Conservation (phyloP, 1,140 invertebrate species). For the Ooceraea biroi region DNA sequence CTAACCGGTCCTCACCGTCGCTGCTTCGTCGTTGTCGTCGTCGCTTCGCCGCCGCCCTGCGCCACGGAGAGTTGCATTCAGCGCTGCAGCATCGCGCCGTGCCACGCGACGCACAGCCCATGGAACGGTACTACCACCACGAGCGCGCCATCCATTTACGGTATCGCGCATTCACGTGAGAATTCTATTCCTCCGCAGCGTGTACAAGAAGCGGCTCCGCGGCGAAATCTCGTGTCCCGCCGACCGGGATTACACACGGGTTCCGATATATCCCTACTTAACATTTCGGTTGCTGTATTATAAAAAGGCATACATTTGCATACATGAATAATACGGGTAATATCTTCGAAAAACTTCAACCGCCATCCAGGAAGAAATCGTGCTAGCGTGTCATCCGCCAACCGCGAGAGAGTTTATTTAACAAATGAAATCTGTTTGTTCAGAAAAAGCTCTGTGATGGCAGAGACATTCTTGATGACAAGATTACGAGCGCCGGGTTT, state of each 20-base stretch:
- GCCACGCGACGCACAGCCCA: constrained; percentile 54
- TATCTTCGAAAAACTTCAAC: too few species aligned
- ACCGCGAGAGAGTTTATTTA: too few species aligned
- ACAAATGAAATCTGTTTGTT: not conserved
- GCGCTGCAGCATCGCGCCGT: constrained; percentile 31
- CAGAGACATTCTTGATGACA: not conserved
- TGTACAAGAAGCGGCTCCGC: not conserved
- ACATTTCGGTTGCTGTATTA: not conserved
- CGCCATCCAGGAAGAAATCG: too few species aligned
- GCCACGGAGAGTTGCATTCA: constrained; percentile 60
- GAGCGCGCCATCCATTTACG: constrained; percentile 72
- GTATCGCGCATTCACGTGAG: constrained; percentile 74
- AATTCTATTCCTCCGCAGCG: constrained; percentile 65
- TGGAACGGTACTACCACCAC: constrained; percentile 71
- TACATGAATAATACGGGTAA: too few species aligned
- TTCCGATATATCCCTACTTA: not conserved
- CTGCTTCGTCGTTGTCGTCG: constrained; percentile 47
- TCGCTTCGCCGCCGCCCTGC: constrained; percentile 19
- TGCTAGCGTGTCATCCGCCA: too few species aligned
- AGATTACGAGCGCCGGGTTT: not conserved
- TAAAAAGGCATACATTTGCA: too few species aligned
- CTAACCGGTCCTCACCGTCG: constrained; percentile 73
- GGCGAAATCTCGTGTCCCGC: constrained; percentile 14
- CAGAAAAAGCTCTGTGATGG: not conserved
- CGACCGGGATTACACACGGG: not conserved